Percentiles rank a stretch among this genome's conserved stretches.
Conservation (phyloP, 1,140 invertebrate genomes). For the Drosophila rhopaloa region DNA sequence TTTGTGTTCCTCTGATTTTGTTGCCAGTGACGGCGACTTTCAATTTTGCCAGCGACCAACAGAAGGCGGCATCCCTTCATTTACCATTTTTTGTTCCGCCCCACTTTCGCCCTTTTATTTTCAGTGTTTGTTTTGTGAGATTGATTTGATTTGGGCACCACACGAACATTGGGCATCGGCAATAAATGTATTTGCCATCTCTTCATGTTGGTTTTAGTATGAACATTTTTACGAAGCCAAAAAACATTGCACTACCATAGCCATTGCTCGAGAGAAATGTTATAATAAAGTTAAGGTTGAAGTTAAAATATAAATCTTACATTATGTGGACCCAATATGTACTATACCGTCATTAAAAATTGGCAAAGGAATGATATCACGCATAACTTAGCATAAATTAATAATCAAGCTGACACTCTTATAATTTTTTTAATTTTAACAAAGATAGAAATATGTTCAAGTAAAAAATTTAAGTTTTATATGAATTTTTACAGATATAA, state of each 20-base stretch:
- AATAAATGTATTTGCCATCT: conserved; percentile 36
- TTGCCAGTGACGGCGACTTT: conserved; percentile 29
- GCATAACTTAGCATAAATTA: too few species aligned
- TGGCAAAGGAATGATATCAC: too few species aligned
- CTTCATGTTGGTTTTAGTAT: background rate
- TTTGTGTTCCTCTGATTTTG: conserved; percentile 40
- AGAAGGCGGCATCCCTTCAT: conserved; percentile 11
- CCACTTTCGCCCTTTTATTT: conserved; percentile 23
- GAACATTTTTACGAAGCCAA: background rate
- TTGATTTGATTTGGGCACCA: conserved; percentile 55
- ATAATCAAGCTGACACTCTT: too few species aligned
- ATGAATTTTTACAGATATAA: too few species aligned
- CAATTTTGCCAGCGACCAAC: conserved; percentile 38
- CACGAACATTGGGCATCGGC: conserved; percentile 8
- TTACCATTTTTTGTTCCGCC: conserved; percentile 21
- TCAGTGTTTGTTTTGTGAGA: conserved; percentile 53
- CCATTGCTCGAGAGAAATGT: background rate
- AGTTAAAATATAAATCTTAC: too few species aligned
- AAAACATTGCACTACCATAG: background rate
- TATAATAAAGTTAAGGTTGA: too few species aligned
- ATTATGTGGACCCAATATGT: too few species aligned
- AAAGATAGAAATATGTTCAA: too few species aligned
- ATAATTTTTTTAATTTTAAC: too few species aligned
- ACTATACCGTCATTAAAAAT: too few species aligned
- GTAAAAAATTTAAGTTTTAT: too few species aligned